phyloP scores from a whole-genome alignment of 1,140 invertebrate species.

The Drosophila erecta region DNA sequence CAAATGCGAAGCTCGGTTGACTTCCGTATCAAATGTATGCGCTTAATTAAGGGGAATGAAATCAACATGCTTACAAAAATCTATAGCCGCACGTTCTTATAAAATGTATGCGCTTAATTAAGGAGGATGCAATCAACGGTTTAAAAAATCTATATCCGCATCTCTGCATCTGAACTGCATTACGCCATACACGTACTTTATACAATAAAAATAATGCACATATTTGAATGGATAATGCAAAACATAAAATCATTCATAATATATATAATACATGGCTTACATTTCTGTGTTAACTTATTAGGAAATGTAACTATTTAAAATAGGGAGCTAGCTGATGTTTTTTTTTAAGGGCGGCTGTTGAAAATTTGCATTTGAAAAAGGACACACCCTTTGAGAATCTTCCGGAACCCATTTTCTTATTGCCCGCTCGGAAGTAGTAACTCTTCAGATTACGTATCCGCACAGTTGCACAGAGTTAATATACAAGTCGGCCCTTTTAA shows the following conservation, averaged over 20 bases:
- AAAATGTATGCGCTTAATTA: constrained; percentile 12
- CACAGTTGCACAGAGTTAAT: constrained; percentile 63
- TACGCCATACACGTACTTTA: no score
- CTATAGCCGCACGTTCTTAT: neutral
- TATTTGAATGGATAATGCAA: no score
- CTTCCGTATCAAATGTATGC: neutral
- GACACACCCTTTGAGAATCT: neutral
- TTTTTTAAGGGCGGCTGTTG: no score
- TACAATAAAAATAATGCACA: no score
- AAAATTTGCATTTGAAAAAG: neutral
- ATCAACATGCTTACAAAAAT: neutral
- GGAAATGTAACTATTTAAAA: no score
- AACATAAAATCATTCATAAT: neutral
- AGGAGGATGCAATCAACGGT: neutral
- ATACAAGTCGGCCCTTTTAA: constrained; percentile 48
- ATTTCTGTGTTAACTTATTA: no score
- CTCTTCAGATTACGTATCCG: constrained; percentile 60
- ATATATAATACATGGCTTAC: neutral
- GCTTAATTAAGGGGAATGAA: constrained; percentile 13
- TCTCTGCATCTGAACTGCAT: no score
- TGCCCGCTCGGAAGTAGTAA: constrained; percentile 19
- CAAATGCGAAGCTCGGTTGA: neutral
- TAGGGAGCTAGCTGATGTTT: no score
- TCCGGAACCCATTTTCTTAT: constrained; percentile 7
- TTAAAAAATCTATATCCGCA: neutral